Base-by-base conservation (phyloP, 23 tunicate genomes). In the Ascidia mentula region DNA sequence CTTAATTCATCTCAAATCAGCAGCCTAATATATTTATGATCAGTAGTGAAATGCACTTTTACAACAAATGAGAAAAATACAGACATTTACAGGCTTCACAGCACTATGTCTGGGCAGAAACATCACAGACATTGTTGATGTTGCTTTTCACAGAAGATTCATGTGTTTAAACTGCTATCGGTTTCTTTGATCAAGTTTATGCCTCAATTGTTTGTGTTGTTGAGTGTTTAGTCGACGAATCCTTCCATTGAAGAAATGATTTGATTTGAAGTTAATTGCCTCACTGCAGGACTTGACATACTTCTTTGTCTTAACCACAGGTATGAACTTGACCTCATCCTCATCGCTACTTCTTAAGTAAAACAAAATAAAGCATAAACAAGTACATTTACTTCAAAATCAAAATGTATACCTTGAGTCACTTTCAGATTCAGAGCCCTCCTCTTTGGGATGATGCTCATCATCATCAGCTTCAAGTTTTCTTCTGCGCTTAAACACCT, bases 241-340 rank as follows among this genome's bases (percentile, higher is more conserved):
- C 34, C 76, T 72, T 34, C 76, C 76, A 34, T 72, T 31, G 18
- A 31, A 72, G 18, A 72, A 72, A 72, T 72, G 76, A 33, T 72
- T 34, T 33, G 76, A 31, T 36, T 34, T 72, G 36, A 72, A 72
- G 36, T 34, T 34, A 37, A 72, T 36, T 32, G 76, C 76, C 15
- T 72, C 76, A 6, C 8, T 33, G 18, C 38, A 72, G 32, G 76
- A 20, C 18, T 72, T 72, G 37, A 13, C 7, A 72, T 7, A 72
- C 12, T 6, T 7, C 34, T 72, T 72, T 31, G 76, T 72, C 34
- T 72, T 72, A 8, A 36, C 7, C 32, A 72, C 34, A 7, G n/a
- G 34, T 18, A 69, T 24, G 20, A 69, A 69, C 32, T 31, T 69
- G 72, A 24, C n/a, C n/a, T 69, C 20, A 12, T 69, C 72, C 15